Evolutionary conservation across 2,797 vertebrate genomes (phyloP), one percentile per base, ranked within the genome.

Genomic region (Triplophysa yarkandensis): DNA sequence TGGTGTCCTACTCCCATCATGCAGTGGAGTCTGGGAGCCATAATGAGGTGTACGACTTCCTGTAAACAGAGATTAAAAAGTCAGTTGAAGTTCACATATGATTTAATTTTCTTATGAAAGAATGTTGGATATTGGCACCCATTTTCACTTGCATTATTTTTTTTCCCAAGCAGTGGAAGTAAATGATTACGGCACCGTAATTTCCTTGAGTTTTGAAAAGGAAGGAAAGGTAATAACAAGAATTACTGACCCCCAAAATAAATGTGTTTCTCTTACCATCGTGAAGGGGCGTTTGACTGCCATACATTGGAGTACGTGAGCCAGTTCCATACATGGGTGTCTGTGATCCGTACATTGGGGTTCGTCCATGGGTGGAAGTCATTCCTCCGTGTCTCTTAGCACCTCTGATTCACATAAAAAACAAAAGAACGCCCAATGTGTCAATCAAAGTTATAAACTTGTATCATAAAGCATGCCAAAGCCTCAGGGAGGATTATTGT

Each of bases 21-120:
- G 96, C 85, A 97, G 80, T 0, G 96, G 96, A 0, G 96, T 97
- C 87, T 97, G 96, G 0, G 96, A 98, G 71, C 96, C 96, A 0
- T 97, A 97, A 78, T 98, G 96, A 1, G 96, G 96, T 0, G 96
- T 98, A 0, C 96, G 93, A 60, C 90, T 97, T 71, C 96, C 96
- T 92, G 87, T 14, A 27, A 55, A 27, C 28, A n/a, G 66, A 46
- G 32, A 21, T 1, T 8, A 23, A 50, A 21, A 50, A 1, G 2
- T n/a, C 6, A 48, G 9, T 21, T 4, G 21, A 39, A 8, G 3
- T 34, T 6, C 2, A 34, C 32, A 34, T n/a, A n/a, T n/a, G n/a
- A n/a, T n/a, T n/a, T n/a, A n/a, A n/a, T n/a, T n/a, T n/a, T n/a
- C n/a, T n/a, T n/a, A n/a, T n/a, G n/a, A n/a, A n/a, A n/a, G n/a